These are phyloP conservation scores for Nothura maculosa DNA, from an alignment of 2,797 vertebrate species.

Conservation along the genomic window DNA sequence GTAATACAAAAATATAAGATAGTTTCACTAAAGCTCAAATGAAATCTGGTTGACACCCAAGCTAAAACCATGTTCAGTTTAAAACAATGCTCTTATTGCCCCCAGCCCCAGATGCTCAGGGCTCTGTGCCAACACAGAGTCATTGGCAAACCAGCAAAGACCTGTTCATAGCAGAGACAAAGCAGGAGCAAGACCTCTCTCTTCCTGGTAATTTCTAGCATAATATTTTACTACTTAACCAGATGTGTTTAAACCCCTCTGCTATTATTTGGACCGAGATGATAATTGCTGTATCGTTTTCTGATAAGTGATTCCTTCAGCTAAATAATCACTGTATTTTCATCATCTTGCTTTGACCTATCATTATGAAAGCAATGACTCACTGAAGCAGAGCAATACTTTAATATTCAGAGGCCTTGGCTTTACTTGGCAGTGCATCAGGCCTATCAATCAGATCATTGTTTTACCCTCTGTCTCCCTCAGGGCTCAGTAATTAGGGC, in stretches of 20 bases:
- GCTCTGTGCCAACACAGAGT: neutral
- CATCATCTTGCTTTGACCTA: neutral
- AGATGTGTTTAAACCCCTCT: neutral
- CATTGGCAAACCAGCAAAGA: neutral
- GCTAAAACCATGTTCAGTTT: rapidly evolving
- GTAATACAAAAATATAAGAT: neutral
- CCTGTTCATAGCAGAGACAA: rapidly evolving
- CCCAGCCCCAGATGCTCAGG: neutral
- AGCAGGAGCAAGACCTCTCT: neutral
- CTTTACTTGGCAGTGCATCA: neutral
- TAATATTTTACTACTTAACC: rapidly evolving
- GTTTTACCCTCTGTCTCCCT: neutral
- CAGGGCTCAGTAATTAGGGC: neutral
- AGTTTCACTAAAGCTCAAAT: rapidly evolving
- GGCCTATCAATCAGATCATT: neutral
- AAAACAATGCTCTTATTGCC: neutral
- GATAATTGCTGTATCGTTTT: neutral
- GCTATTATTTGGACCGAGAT: neutral
- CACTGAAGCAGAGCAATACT: neutral
- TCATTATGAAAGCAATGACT: neutral
- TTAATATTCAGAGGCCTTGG: neutral
- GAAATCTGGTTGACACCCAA: rapidly evolving
- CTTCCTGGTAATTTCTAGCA: rapidly evolving
- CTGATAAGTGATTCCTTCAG: neutral
- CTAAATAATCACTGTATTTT: neutral